A percentile compares a stretch with the other conserved stretches of the same genome.
Conservation (phyloP, 2,113 vertebrate genomes). For the Parus major region DNA sequence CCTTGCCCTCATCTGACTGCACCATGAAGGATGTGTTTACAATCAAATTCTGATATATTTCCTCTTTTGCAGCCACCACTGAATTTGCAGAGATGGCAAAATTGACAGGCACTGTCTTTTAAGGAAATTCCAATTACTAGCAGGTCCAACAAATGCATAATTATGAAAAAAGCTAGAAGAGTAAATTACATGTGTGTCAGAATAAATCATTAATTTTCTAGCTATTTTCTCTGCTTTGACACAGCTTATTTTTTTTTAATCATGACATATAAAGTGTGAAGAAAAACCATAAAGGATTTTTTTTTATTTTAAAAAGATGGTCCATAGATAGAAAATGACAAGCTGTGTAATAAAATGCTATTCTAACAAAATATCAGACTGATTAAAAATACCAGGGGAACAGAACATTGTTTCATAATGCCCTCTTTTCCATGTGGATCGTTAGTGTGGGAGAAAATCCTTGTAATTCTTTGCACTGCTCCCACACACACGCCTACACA, state of each 20-base stretch:
- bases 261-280: background rate
- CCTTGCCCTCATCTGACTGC: background rate
- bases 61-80: background rate
- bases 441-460: constrained; percentile 75
- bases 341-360: constrained; percentile 59
- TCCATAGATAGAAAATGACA: constrained; percentile 35
- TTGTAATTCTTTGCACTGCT: constrained; percentile 79
- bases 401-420: constrained; percentile 73
- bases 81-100: constrained; percentile 14
- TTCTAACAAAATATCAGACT: constrained; percentile 69
- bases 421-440: constrained; percentile 68
- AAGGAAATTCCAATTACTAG: constrained; percentile 9
- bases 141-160: constrained; percentile 50
- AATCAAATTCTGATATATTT: background rate
- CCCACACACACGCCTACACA: constrained; percentile 78
- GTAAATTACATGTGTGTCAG: constrained; percentile 46
- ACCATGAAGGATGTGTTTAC: background rate
- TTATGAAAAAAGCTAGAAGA: background rate
- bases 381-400: constrained; percentile 70
- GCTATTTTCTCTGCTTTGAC: constrained; percentile 36
- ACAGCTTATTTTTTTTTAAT: background rate
- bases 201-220: constrained; percentile 42
- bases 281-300: background rate
- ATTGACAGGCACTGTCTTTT: background rate
- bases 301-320: constrained; percentile 1